Base-by-base conservation (phyloP, 2,113 vertebrate species). In the Python bivittatus region DNA sequence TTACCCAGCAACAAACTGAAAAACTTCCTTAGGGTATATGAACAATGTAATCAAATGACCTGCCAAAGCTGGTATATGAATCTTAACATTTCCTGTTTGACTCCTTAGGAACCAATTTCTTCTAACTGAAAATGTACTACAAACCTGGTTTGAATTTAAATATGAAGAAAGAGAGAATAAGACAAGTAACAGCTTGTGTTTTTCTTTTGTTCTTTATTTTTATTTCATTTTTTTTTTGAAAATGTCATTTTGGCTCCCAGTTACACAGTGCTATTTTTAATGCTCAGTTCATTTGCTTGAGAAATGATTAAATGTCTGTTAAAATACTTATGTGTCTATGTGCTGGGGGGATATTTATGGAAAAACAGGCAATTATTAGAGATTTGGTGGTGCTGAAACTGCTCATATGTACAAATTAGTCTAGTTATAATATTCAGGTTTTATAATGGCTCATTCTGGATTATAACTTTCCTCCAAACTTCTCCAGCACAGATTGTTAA, bases 41-140 rank as follows among this genome's bases (percentile, higher is more conserved):
- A 95, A n/a, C 60, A 94, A 23, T 38, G 90, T 56, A 94, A 96
- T 91, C 0, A 0, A 93, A 95, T 93, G 93, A 54, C 89, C 90
- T 93, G 38, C 53, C 88, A 53, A 91, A 88, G 92, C 93, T 89
- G 90, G 90, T 58, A 94, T 93, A 88, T 93, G 48, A 93, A 89
- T 83, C 53, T 91, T 91, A 94, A 88, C 8, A 53, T 93, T 95
- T 94, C 4, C 1, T 86, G 6, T 85, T 88, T 93, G 56, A 94
- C 79, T 95, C 91, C 52, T 87, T 22, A 38, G 86, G 79, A 84
- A 93, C 90, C 61, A 91, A 20, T 29, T 95, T 87, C 53, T 57
- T 25, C 84, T 88, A 92, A 64, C 15, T 27, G n/a, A 93, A 94
- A 91, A 90, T 53, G 3, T 27, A 0, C 0, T 88, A 85, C 72